These are phyloP conservation scores for Eurypyga helias DNA, from an alignment of 2,113 vertebrate species.

Conservation along the genomic window DNA sequence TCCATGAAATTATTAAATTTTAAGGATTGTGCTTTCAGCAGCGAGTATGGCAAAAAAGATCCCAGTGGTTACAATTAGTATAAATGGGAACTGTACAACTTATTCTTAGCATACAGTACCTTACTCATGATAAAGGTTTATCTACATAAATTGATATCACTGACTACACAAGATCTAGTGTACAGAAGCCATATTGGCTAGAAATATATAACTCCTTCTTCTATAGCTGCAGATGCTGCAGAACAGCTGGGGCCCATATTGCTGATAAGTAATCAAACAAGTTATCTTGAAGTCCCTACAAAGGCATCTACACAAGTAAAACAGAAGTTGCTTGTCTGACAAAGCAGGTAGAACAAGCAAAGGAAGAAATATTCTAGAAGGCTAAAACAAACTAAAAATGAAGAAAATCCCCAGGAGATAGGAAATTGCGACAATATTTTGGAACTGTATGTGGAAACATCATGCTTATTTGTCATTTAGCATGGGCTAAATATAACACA, in stretches of 20 bases:
- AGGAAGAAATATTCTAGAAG: background rate
- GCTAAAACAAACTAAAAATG: background rate
- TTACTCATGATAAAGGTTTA: background rate
- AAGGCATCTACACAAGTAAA: background rate
- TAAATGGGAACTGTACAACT: background rate
- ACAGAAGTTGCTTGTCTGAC: background rate
- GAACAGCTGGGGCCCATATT: background rate
- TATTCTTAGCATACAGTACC: background rate
- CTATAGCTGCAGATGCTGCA: background rate
- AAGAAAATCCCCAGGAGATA: background rate
- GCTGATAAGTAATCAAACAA: background rate
- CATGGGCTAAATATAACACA: background rate
- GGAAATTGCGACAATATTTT: background rate
- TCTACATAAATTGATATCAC: background rate
- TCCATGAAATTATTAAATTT: background rate
- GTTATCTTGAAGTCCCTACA: background rate
- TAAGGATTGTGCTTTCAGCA: background rate
- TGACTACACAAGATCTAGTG: background rate
- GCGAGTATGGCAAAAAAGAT: background rate
- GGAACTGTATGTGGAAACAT: background rate
- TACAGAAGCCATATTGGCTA: background rate
- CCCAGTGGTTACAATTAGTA: background rate
- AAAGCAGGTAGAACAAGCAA: background rate
- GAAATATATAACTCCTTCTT: background rate
- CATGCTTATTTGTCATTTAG: accelerated